These are phyloP conservation scores for Dasysyrphus albostriatus DNA, from an alignment of 2,888 invertebrate species.

Conservation along the genomic window DNA sequence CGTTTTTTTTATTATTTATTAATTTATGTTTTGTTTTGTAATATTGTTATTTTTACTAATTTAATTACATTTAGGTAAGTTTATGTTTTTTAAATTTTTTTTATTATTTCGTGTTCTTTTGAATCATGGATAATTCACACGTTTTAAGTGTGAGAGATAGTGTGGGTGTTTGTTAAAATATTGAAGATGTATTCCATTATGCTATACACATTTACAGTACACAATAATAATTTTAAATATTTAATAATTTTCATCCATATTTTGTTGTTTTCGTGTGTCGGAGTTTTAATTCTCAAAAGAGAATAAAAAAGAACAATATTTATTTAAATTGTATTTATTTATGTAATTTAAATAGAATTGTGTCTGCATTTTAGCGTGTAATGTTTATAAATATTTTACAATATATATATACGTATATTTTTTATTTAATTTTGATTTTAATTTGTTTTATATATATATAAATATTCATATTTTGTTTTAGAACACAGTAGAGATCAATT, in stretches of 20 bases:
- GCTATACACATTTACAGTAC: slow-evolving; percentile 58
- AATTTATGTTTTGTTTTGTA: slow-evolving; percentile 17
- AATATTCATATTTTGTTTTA: slow-evolving; percentile 76
- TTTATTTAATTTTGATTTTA: slow-evolving; percentile 71
- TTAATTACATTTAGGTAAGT: slow-evolving; percentile 36
- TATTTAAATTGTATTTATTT: slow-evolving; percentile 36
- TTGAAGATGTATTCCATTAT: slow-evolving; percentile 64
- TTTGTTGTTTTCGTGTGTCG: slow-evolving; percentile 50
- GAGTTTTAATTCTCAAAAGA: slow-evolving; percentile 73
- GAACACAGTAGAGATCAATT: slow-evolving; percentile 82
- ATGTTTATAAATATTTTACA: slow-evolving; percentile 62
- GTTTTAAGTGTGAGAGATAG: slow-evolving; percentile 37
- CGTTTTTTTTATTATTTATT: slow-evolving; percentile 38
- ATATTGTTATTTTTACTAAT: slow-evolving; percentile 59
- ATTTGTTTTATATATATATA: slow-evolving; percentile 56
- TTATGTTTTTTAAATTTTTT: slow-evolving; percentile 9
- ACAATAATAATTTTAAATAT: slow-evolving; percentile 65
- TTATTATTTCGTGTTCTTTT: slow-evolving; percentile 33
- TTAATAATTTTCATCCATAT: slow-evolving; percentile 35
- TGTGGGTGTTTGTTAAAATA: slow-evolving; percentile 49
- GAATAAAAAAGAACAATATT: slow-evolving; percentile 55
- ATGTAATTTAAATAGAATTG: slow-evolving; percentile 58
- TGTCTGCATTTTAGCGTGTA: slow-evolving; percentile 67
- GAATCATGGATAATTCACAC: slow-evolving; percentile 59
- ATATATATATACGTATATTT: slow-evolving; percentile 67